phyloP scores from a whole-genome alignment of 1,140 invertebrate genomes.

The Harpegnathos saltator region DNA sequence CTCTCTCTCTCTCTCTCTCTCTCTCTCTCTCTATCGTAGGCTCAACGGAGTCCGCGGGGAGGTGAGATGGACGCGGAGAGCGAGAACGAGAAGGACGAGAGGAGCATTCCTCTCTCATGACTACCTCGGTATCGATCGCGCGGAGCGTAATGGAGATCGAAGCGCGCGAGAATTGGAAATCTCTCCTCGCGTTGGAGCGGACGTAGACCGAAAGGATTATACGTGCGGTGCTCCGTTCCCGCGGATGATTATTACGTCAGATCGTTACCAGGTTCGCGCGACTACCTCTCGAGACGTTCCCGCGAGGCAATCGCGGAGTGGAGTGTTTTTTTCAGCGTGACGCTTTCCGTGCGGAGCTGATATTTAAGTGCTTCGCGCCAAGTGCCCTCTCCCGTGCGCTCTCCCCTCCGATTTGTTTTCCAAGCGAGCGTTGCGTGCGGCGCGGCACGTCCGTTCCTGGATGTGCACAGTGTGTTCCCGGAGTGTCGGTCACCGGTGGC shows the following conservation, averaged over 20 bases:
- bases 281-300: neutral
- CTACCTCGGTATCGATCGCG: neutral
- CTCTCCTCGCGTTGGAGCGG: neutral
- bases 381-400: conserved; percentile 27
- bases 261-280: neutral
- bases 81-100: neutral
- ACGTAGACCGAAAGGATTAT: too few species aligned
- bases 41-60: neutral
- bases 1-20: too few species aligned
- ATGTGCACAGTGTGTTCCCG: conserved; percentile 12
- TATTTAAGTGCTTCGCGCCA: conserved; percentile 41
- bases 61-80: neutral
- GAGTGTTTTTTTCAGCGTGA: neutral
- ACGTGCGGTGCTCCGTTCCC: neutral
- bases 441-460: conserved; percentile 25
- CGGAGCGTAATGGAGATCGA: neutral
- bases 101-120: neutral
- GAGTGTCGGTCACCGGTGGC: conserved; percentile 30
- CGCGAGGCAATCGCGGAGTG: too few species aligned
- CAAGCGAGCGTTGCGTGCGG: conserved; percentile 26
- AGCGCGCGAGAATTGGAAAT: neutral
- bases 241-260: neutral
- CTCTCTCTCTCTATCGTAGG: neutral
- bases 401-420: conserved; percentile 20
- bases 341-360: conserved; percentile 4